Evolutionary conservation across 1,140 invertebrate genomes (phyloP).

Genomic region (Sinella curviseta): DNA sequence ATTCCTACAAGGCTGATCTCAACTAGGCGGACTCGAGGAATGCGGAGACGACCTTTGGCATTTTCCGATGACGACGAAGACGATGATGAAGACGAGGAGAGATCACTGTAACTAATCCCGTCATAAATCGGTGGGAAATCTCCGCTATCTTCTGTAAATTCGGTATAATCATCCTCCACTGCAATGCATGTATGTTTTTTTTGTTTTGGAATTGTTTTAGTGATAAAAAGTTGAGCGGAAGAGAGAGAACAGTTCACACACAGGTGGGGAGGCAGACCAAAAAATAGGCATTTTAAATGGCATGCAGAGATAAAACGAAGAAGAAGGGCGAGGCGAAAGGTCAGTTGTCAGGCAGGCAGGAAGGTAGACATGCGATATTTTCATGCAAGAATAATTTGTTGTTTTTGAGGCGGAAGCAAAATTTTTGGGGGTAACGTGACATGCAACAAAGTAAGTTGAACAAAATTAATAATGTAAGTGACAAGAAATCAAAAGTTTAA

Average conservation of each 20-base stretch:
- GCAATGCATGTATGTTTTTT: neutral
- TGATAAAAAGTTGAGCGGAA: neutral
- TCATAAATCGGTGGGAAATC: constrained; percentile 27
- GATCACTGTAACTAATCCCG: constrained; percentile 32
- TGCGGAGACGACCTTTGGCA: constrained; percentile 14
- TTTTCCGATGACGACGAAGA: neutral
- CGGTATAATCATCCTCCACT: constrained; percentile 25
- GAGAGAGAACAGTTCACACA: no score
- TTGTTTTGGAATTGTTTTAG: neutral
- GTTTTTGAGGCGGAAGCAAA: neutral
- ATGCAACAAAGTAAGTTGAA: neutral
- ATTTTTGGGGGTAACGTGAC: neutral
- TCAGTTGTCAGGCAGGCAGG: no score
- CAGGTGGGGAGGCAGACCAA: neutral
- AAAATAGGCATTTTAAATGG: neutral
- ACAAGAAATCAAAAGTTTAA: neutral
- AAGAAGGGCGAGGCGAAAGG: no score
- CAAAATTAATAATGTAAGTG: neutral
- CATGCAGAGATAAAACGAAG: neutral
- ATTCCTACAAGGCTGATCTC: constrained; percentile 84
- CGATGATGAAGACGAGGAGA: neutral
- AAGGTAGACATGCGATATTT: no score
- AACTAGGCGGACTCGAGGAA: constrained; percentile 69
- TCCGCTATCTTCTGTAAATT: constrained; percentile 36
- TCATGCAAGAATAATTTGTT: neutral